Base-by-base conservation (phyloP, 2,113 vertebrate species). In the Pterocles gutturalis region DNA sequence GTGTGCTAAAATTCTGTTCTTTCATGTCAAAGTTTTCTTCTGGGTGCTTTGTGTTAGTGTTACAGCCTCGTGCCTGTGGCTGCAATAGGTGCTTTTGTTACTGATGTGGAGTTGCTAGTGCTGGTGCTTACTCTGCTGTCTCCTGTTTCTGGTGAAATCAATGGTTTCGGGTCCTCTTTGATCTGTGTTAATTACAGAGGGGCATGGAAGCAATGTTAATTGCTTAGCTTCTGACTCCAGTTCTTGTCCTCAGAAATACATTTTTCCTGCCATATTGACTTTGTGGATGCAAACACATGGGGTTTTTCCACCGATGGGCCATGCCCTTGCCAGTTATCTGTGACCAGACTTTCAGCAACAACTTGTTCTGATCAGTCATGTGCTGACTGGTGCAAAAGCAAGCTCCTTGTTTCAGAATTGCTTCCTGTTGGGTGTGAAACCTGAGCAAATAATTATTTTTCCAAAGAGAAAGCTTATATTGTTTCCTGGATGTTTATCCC, bases 151-250 rank as follows among this genome's bases (percentile, higher is more conserved):
- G 83, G 73, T 91, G 94, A 94, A 94, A 95, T 97, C 87, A 0
- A 72, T 81, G 55, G 84, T 54, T 90, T 83, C 57, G 57, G 66
- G 93, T 83, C 66, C 36, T 93, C 94, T 98, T 97, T 97, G 96
- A 96, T 97, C 89, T 95, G 49, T 0, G 2, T 92, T 97, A 98
- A 98, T 98, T 98, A 97, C 64, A 96, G 87, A 85, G 53, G 87
- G 85, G 96, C 92, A 97, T 87, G 94, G 90, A 94, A 96, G 87
- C 87, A 85, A 95, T 96, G 91, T 97, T 98, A 97, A 98, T 97
- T 97, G 94, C 83, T 94, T 95, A 81, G 85, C 67, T 98, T 85
- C 79, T 96, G 83, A 86, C 90, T 96, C 54, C 22, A 31, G 31
- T 75, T 93, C 90, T 90, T 75, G 38, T 86, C n/a, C 83, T 93